Evolutionary conservation across 2,797 vertebrate genomes (phyloP).

Genomic region (Chiloscyllium punctatum): DNA sequence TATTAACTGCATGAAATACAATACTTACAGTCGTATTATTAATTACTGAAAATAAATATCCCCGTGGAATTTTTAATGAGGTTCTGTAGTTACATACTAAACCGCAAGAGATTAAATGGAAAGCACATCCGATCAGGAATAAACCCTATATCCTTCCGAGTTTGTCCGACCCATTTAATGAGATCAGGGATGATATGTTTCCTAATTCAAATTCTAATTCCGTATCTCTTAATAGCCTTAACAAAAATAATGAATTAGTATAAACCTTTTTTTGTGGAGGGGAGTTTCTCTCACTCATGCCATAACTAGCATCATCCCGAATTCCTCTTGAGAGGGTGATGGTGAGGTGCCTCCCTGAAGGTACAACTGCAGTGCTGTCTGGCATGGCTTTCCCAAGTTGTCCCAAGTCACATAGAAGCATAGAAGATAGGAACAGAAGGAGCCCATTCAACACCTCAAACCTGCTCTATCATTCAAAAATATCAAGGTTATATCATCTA

Average conservation of each 20-base stretch:
- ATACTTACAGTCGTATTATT: background rate
- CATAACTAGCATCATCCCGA: background rate
- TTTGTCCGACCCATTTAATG: background rate
- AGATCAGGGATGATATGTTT: background rate
- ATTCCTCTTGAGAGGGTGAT: background rate
- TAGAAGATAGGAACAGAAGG: too few relatives aligned
- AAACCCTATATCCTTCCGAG: background rate
- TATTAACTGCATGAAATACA: background rate
- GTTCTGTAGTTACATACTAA: background rate
- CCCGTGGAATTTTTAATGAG: background rate
- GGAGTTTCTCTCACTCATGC: background rate
- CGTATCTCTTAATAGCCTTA: background rate
- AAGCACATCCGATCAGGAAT: background rate
- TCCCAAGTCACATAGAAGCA: too few relatives aligned
- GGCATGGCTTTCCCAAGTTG: too few relatives aligned
- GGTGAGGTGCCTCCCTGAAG: background rate
- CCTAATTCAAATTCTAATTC: background rate
- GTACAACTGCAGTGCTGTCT: too few relatives aligned
- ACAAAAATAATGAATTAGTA: background rate
- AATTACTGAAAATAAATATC: constrained; percentile 30
- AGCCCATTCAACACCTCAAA: too few relatives aligned
- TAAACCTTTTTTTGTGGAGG: background rate
- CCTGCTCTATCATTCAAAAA: too few relatives aligned
- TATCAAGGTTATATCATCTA: too few relatives aligned
- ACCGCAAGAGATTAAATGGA: background rate